phyloP scores from a whole-genome alignment of 2,797 vertebrate species.

The Podargus strigoides region DNA sequence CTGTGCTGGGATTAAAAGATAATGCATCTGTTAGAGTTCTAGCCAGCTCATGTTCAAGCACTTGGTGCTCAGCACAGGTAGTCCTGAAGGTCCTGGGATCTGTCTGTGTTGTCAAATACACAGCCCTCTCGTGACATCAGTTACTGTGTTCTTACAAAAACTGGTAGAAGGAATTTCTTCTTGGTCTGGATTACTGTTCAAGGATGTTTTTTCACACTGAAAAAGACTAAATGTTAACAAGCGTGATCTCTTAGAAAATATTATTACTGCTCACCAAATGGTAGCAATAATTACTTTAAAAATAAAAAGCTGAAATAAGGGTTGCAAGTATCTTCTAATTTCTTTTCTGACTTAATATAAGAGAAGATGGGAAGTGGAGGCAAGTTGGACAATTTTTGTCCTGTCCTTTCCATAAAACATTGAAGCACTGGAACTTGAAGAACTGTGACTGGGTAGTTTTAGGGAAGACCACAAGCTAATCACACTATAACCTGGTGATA shows the following conservation, averaged over 20 bases:
- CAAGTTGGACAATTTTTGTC: not conserved
- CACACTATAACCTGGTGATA: not conserved
- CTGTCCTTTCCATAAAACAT: not conserved
- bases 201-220: not conserved
- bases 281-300: not conserved
- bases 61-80: not conserved
- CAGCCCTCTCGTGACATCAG: not conserved
- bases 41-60: accelerated
- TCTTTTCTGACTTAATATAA: not conserved
- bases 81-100: not conserved
- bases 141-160: not conserved
- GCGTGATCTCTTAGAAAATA: not conserved
- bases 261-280: not conserved
- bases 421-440: not conserved
- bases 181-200: not conserved
- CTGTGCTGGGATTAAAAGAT: not conserved
- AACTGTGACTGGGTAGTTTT: not conserved
- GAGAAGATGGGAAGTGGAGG: not conserved
- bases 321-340: not conserved
- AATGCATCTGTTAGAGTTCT: not conserved
- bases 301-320: not conserved
- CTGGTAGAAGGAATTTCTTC: not conserved
- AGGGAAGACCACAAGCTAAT: not conserved
- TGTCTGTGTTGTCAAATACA: not conserved
- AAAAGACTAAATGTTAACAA: not conserved